Percentiles rank a stretch among this genome's conserved stretches.
Evolutionary conservation across 2,113 vertebrate species (phyloP).

Genomic region (Ceyx margarethae): DNA sequence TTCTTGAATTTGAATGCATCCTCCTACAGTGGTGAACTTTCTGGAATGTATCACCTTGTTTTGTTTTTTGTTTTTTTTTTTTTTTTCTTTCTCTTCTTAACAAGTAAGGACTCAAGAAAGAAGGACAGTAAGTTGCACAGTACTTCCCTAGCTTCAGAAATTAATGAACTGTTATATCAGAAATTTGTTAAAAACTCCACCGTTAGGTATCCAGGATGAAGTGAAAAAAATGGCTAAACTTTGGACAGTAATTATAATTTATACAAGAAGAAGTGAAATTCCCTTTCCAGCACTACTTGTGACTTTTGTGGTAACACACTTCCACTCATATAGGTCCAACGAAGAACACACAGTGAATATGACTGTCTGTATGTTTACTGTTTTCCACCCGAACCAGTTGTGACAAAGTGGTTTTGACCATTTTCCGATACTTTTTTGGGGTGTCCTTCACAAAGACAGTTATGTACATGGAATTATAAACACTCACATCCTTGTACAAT

Average conservation of each 20-base stretch:
- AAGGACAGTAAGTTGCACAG: neutral
- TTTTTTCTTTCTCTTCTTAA: neutral
- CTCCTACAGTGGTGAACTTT: accelerated
- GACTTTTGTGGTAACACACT: neutral
- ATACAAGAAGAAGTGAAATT: neutral
- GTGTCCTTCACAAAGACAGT: neutral
- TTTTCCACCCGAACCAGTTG: neutral
- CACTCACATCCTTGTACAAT: neutral
- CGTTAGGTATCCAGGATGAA: neutral
- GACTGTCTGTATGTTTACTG: neutral
- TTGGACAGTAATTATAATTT: neutral
- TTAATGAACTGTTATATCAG: no score
- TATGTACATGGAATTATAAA: neutral
- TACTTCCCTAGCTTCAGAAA: no score
- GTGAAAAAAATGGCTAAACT: neutral
- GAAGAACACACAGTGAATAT: neutral
- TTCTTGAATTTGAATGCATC: neutral
- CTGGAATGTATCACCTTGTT: accelerated
- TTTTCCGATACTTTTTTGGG: neutral
- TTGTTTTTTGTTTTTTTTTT: neutral
- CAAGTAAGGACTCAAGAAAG: neutral
- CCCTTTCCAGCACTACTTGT: neutral
- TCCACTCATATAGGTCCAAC: neutral
- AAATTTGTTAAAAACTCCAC: neutral
- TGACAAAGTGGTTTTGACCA: neutral